Evolutionary conservation across 2,113 vertebrate species (phyloP).

Genomic region (Illadopsis cleaveri): DNA sequence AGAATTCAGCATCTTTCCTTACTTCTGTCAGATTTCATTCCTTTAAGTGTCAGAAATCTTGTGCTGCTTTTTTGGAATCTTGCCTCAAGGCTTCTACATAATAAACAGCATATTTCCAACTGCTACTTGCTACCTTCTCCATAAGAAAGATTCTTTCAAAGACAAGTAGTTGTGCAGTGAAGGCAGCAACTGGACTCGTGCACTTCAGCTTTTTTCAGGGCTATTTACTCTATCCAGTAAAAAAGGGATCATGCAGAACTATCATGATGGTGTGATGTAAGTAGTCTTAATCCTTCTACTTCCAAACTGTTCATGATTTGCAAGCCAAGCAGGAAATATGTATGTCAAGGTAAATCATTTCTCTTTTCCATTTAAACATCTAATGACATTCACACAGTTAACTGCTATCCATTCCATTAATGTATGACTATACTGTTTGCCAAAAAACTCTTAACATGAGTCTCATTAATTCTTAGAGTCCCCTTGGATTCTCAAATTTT

Average conservation of each 20-base stretch:
- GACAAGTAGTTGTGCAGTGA: not conserved
- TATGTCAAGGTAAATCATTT: not conserved
- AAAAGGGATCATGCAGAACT: not conserved
- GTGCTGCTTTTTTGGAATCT: not conserved
- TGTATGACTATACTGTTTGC: not conserved
- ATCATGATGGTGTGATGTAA: not conserved
- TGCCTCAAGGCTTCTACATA: not conserved
- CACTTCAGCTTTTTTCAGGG: not conserved
- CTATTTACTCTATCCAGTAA: not conserved
- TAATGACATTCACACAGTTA: not conserved
- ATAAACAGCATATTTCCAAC: not conserved
- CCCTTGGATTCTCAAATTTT: not conserved
- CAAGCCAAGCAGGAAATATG: not conserved
- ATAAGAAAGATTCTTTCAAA: not conserved
- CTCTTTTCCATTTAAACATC: not conserved
- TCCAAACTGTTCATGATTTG: not conserved
- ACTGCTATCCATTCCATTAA: not conserved
- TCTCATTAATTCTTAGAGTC: not conserved
- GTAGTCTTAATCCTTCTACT: not conserved
- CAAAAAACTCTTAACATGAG: not conserved
- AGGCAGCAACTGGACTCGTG: accelerated
- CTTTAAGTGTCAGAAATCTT: not conserved
- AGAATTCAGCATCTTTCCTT: not conserved
- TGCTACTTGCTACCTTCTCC: not conserved
- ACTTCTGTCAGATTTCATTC: not conserved